These are phyloP conservation scores for Marronus borbonicus DNA, from an alignment of 2,888 invertebrate genomes.

Conservation along the genomic window DNA sequence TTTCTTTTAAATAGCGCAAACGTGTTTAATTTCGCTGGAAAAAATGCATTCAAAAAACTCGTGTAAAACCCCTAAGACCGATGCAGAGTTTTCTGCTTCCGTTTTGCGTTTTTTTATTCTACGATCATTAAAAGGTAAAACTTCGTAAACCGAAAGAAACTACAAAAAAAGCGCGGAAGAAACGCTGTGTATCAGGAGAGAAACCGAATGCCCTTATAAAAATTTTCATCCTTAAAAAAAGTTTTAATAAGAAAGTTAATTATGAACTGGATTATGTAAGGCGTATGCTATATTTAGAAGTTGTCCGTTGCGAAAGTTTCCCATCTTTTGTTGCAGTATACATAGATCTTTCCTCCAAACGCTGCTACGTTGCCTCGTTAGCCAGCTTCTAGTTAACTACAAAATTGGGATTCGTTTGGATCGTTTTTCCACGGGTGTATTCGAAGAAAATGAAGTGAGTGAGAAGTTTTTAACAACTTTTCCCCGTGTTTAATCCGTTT, in stretches of 20 bases:
- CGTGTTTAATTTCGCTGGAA: not conserved
- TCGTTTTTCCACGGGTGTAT: too few relatives aligned
- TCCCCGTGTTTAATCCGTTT: too few relatives aligned
- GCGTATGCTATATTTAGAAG: not conserved
- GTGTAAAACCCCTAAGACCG: too few relatives aligned
- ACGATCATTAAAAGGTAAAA: conserved; percentile 1
- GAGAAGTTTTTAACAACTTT: too few relatives aligned
- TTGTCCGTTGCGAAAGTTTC: not conserved
- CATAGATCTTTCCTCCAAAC: not conserved
- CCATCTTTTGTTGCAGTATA: not conserved
- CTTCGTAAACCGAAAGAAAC: not conserved
- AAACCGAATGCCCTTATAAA: conserved; percentile 13
- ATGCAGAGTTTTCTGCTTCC: too few relatives aligned
- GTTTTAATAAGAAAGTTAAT: conserved; percentile 49
- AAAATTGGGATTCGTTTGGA: not conserved
- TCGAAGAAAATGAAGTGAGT: too few relatives aligned
- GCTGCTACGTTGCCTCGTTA: not conserved
- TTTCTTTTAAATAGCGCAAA: too few relatives aligned
- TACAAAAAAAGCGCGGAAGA: not conserved
- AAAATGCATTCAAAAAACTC: not conserved
- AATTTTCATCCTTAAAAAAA: conserved; percentile 42
- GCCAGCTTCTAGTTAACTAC: not conserved
- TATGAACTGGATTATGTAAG: conserved; percentile 42
- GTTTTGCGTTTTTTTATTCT: too few relatives aligned
- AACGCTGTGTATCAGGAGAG: not conserved